Percentiles rank a stretch among this genome's conserved stretches.
These are phyloP conservation scores for Phenganax subtilis DNA, from an alignment of 92 coral and sea anemone genomes.

Conservation along the genomic window DNA sequence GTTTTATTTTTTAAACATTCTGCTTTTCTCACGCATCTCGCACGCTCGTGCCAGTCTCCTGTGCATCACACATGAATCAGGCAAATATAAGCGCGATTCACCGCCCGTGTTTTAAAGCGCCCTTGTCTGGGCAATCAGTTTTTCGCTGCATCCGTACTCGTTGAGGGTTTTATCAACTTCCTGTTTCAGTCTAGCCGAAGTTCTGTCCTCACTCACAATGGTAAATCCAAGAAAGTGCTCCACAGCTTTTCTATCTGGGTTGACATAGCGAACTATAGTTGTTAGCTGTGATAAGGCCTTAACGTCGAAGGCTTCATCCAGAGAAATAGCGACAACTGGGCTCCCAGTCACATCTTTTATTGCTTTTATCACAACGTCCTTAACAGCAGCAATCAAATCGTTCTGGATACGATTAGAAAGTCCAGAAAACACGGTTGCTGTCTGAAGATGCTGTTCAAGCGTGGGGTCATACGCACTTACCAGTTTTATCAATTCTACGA, in stretches of 20 bases:
- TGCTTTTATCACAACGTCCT: not conserved
- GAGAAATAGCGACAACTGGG: not conserved
- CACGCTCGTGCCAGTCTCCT: too few relatives aligned
- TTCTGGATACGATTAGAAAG: constrained; percentile 6
- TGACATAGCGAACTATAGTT: not conserved
- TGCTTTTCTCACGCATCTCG: too few relatives aligned
- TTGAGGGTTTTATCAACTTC: not conserved
- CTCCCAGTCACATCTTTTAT: not conserved
- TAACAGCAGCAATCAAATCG: constrained; percentile 4
- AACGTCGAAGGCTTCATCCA: not conserved
- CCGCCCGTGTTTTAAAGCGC: too few relatives aligned
- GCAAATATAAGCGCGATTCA: too few relatives aligned
- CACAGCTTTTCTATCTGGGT: constrained; percentile 6
- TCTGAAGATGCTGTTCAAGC: constrained; percentile 17
- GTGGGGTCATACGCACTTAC: not conserved
- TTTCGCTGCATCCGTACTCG: not conserved
- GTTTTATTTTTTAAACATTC: too few relatives aligned
- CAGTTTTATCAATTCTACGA: constrained; percentile 11
- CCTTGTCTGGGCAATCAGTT: not conserved
- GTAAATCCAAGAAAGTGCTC: constrained; percentile 13
- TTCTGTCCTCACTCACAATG: not conserved
- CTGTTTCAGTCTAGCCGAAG: not conserved
- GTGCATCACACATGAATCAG: too few relatives aligned
- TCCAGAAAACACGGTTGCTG: constrained; percentile 12
- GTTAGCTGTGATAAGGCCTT: constrained; percentile 3